Conservation (phyloP, 2,797 vertebrate genomes). For the Amblyraja radiata region DNA sequence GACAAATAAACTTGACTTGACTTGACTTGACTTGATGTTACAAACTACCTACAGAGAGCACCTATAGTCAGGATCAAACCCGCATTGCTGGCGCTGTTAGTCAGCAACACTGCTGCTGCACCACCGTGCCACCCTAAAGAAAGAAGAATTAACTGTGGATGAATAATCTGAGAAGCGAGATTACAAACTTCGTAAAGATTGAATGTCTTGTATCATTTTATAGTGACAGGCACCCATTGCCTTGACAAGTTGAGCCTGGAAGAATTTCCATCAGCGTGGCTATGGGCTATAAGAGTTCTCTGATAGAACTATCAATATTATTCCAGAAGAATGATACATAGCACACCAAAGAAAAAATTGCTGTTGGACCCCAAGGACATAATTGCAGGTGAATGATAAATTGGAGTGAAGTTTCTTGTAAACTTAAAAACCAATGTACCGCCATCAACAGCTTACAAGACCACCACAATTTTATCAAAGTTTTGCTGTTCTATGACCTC, state of each 20-base stretch:
- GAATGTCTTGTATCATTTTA: neutral
- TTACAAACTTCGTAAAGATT: neutral
- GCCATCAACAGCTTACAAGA: neutral
- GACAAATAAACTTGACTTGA: too few species aligned
- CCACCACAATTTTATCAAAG: neutral
- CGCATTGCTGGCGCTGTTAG: too few species aligned
- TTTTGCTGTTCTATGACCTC: neutral
- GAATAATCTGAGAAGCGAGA: neutral
- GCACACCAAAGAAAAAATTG: too few species aligned
- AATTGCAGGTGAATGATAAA: neutral
- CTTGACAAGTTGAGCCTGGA: neutral
- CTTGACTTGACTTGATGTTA: too few species aligned
- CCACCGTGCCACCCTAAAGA: neutral
- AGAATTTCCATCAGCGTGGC: neutral
- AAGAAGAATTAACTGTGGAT: neutral
- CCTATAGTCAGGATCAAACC: too few species aligned
- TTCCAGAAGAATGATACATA: neutral
- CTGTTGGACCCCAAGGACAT: too few species aligned
- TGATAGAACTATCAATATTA: neutral
- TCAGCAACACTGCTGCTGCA: too few species aligned
- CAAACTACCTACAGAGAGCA: too few species aligned
- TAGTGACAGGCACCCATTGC: neutral
- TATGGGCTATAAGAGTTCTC: neutral
- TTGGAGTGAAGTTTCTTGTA: too few species aligned
- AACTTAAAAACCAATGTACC: neutral